Evolutionary conservation across 2,888 invertebrate genomes (phyloP).

Genomic region (Acheta domesticus): DNA sequence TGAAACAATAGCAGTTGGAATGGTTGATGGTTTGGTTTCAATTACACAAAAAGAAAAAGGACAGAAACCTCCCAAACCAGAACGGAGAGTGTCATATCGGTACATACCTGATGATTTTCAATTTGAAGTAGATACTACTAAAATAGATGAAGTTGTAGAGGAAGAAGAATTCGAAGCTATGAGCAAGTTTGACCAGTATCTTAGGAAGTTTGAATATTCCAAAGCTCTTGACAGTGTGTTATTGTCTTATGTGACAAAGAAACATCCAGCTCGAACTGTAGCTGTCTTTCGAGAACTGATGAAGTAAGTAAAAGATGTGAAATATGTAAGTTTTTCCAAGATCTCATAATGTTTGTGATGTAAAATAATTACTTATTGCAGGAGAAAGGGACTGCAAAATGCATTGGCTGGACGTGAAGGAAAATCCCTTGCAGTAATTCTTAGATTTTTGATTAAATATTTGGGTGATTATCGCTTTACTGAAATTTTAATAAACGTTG

Average conservation of each 20-base stretch:
- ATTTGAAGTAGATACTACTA: too few relatives aligned
- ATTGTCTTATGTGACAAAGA: conserved; percentile 55
- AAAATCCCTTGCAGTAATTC: conserved; percentile 60
- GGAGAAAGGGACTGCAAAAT: conserved; percentile 70
- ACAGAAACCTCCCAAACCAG: conserved; percentile 45
- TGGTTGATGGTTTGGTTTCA: conserved; percentile 88
- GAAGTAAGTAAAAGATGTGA: conserved; percentile 43
- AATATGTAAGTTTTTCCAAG: background rate
- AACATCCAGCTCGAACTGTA: conserved; percentile 72
- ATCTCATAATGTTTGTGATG: background rate
- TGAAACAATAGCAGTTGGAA: conserved; percentile 83
- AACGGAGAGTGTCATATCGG: conserved; percentile 52
- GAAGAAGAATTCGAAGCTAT: conserved; percentile 48
- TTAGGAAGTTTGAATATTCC: conserved; percentile 77
- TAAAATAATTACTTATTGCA: conserved; percentile 36
- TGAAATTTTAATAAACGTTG: conserved; percentile 68
- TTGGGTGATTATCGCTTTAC: conserved; percentile 73
- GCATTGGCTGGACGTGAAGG: conserved; percentile 72
- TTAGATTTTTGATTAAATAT: conserved; percentile 72
- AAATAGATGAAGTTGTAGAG: conserved; percentile 55
- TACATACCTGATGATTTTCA: conserved; percentile 32
- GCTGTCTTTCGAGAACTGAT: conserved; percentile 82
- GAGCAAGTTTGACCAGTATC: conserved; percentile 63
- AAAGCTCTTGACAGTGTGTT: conserved; percentile 75
- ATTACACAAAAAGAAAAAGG: conserved; percentile 72